phyloP scores from a whole-genome alignment of 1,140 invertebrate genomes.

The Trissolcus basalis region DNA sequence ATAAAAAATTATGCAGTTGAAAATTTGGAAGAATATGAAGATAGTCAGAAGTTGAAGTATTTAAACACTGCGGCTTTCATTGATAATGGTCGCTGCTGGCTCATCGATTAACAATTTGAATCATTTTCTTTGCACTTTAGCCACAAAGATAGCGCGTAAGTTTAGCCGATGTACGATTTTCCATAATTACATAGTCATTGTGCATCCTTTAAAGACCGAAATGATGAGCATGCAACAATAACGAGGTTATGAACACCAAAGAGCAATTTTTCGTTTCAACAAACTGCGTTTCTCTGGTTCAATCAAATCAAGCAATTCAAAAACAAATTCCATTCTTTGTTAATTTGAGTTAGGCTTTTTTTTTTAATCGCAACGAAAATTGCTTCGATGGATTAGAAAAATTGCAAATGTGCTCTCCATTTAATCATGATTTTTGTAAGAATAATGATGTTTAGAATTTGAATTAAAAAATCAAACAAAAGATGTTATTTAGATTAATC shows the following conservation, averaged over 20 bases:
- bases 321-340: too few species aligned
- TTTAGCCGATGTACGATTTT: slow-evolving; percentile 61
- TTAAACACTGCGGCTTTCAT: slow-evolving; percentile 64
- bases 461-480: slow-evolving; percentile 7
- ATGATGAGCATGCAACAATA: slow-evolving; percentile 72
- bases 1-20: too few species aligned
- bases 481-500: slow-evolving; percentile 12
- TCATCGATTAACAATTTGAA: slow-evolving; percentile 66
- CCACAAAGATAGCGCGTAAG: slow-evolving; percentile 42
- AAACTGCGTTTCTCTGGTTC: slow-evolving; percentile 11
- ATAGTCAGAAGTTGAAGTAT: too few species aligned
- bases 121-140: slow-evolving; percentile 29
- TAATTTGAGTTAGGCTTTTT: too few species aligned
- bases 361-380: slow-evolving; percentile 22
- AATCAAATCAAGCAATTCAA: neutral
- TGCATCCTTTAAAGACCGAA: slow-evolving; percentile 75
- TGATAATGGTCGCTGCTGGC: slow-evolving; percentile 77
- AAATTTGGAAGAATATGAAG: too few species aligned
- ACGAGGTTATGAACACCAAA: slow-evolving; percentile 39
- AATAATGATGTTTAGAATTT: neutral
- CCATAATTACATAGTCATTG: slow-evolving; percentile 76
- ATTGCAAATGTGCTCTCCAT: neutral
- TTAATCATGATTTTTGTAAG: slow-evolving; percentile 14
- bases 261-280: slow-evolving; percentile 38
- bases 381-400: slow-evolving; percentile 10